phyloP scores from a whole-genome alignment of 2,113 vertebrate genomes.

The Petromus typicus region DNA sequence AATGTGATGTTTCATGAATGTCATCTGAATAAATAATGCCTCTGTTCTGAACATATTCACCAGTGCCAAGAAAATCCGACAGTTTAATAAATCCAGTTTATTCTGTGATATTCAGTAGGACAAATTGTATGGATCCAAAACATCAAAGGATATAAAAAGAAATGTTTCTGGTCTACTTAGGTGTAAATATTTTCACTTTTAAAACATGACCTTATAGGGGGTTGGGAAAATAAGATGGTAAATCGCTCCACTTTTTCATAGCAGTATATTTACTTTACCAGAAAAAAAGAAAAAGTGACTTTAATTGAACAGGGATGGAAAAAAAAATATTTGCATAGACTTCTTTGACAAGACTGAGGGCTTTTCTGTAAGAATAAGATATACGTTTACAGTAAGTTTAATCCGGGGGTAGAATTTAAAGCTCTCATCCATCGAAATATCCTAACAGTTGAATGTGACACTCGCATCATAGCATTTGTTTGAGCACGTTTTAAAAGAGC shows the following conservation, averaged over 20 bases:
- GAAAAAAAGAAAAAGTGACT: conserved; percentile 38
- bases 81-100: conserved; percentile 32
- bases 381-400: conserved; percentile 47
- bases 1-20: neutral
- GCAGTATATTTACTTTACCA: conserved; percentile 35
- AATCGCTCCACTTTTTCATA: conserved; percentile 57
- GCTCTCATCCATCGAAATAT: conserved; percentile 55
- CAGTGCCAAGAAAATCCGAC: conserved; percentile 5
- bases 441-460: conserved; percentile 44
- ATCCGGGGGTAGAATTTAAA: conserved; percentile 58
- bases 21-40: neutral
- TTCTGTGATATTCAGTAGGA: conserved; percentile 57
- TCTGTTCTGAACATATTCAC: neutral
- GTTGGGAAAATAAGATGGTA: neutral
- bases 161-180: conserved; percentile 33
- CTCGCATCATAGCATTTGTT: conserved; percentile 40
- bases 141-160: neutral
- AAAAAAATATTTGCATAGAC: conserved; percentile 33
- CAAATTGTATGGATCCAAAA: conserved; percentile 31
- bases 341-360: conserved; percentile 62
- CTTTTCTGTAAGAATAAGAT: conserved; percentile 60
- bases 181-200: conserved; percentile 53
- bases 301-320: conserved; percentile 56
- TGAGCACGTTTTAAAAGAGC: conserved; percentile 67
- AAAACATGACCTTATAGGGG: conserved; percentile 10